These are phyloP conservation scores for Otis tarda DNA, from an alignment of 2,113 vertebrate species.

Conservation along the genomic window DNA sequence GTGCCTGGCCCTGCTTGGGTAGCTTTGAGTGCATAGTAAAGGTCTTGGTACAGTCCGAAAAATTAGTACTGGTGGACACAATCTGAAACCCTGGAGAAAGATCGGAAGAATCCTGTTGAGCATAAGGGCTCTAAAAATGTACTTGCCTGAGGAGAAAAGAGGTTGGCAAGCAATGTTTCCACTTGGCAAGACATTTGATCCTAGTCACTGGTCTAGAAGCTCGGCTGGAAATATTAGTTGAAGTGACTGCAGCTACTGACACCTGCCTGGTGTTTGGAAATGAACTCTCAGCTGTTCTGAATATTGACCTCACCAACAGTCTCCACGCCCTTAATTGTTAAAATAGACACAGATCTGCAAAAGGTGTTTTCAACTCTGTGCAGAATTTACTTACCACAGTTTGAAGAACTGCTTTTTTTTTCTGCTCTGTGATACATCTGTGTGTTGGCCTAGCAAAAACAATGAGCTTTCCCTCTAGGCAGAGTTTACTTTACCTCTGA, in stretches of 20 bases:
- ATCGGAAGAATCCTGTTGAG: neutral
- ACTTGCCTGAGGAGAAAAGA: neutral
- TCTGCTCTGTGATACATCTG: neutral
- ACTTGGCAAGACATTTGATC: neutral
- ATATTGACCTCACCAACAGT: neutral
- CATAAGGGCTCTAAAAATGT: neutral
- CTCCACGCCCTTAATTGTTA: neutral
- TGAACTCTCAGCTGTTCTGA: neutral
- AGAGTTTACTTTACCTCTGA: neutral
- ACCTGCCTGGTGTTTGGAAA: neutral
- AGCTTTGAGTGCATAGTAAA: neutral
- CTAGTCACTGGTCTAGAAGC: neutral
- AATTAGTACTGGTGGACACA: neutral
- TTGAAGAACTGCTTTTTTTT: neutral
- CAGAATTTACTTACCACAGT: neutral
- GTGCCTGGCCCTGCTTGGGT: rapidly evolving
- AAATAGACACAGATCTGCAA: neutral
- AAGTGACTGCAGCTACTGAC: neutral
- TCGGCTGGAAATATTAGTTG: neutral
- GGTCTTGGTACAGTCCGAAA: neutral
- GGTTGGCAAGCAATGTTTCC: neutral
- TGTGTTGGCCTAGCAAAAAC: neutral
- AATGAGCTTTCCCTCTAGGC: neutral
- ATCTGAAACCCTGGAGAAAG: neutral
- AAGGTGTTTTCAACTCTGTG: neutral